Evolutionary conservation across 2,888 invertebrate genomes (phyloP).

Genomic region (Sminthurides aquaticus): DNA sequence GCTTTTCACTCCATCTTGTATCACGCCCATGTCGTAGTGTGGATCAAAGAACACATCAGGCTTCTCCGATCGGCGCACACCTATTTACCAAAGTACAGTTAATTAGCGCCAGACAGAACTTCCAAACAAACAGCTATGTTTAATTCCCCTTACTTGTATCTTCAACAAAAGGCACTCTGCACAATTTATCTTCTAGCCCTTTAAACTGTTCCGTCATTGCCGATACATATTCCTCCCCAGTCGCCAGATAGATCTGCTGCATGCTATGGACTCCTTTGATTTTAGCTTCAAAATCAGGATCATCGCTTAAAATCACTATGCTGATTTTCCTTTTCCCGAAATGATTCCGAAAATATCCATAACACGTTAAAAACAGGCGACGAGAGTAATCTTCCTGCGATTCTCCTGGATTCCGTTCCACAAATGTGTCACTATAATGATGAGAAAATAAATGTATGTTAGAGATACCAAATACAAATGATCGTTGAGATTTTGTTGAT

Average conservation of each 20-base stretch:
- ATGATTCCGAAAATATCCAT: constrained; percentile 32
- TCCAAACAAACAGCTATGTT: neutral
- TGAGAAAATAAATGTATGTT: neutral
- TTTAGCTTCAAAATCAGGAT: constrained; percentile 32
- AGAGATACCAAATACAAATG: neutral
- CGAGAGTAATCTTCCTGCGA: constrained; percentile 85
- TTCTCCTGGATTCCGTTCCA: constrained; percentile 73
- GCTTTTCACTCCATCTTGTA: constrained; percentile 38
- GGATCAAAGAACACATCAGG: constrained; percentile 22
- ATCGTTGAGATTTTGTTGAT: constrained; percentile 1
- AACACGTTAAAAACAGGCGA: constrained; percentile 59
- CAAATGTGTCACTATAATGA: constrained; percentile 72
- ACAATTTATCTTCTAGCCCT: constrained; percentile 40
- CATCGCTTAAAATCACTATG: constrained; percentile 38
- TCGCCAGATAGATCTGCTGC: constrained; percentile 15
- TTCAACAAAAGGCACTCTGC: constrained; percentile 40
- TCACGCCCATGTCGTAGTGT: constrained; percentile 27
- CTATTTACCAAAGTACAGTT: too few species aligned
- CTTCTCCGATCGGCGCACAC: neutral
- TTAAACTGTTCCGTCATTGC: constrained; percentile 31
- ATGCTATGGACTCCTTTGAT: neutral
- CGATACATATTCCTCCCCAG: constrained; percentile 35
- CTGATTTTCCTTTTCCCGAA: constrained; percentile 26
- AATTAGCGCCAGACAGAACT: neutral
- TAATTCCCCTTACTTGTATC: constrained; percentile 37